These are phyloP conservation scores for Opisthograptis luteolata DNA, from an alignment of 2,888 invertebrate genomes.

Conservation along the genomic window DNA sequence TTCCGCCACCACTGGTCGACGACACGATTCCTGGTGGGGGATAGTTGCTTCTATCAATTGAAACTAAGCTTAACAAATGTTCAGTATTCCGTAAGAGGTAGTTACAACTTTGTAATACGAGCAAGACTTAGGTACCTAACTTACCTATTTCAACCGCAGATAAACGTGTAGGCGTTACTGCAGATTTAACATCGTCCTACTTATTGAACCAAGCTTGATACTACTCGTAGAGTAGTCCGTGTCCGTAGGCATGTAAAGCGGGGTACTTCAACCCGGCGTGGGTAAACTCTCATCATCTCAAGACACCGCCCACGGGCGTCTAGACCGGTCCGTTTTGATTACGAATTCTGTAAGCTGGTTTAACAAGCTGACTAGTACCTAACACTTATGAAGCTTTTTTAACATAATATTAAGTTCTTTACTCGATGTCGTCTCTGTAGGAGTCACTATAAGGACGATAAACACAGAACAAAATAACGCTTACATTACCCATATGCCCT, in stretches of 20 bases:
- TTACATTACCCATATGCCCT: too few species aligned
- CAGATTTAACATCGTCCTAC: not conserved
- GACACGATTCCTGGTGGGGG: too few species aligned
- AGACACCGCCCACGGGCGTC: conserved; percentile 34
- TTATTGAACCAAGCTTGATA: not conserved
- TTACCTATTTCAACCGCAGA: not conserved
- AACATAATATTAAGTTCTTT: too few species aligned
- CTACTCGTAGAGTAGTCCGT: not conserved
- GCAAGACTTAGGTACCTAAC: not conserved
- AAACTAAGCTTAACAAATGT: too few species aligned
- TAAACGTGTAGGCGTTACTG: conserved; percentile 6
- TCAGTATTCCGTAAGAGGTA: too few species aligned
- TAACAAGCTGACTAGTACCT: conserved; percentile 25
- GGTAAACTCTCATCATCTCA: conserved; percentile 23
- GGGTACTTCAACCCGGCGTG: conserved; percentile 17
- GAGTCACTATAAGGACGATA: too few species aligned
- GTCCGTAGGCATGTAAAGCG: conserved; percentile 13
- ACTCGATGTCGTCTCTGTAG: too few species aligned
- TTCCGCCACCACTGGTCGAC: too few species aligned
- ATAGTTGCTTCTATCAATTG: too few species aligned
- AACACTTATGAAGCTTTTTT: conserved; percentile 20
- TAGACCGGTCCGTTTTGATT: conserved; percentile 36
- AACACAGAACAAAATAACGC: not conserved
- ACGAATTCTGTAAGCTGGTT: conserved; percentile 37
- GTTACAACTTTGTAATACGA: too few species aligned